Evolutionary conservation across 2,888 invertebrate species (phyloP).

Genomic region (Mayetiola destructor): DNA sequence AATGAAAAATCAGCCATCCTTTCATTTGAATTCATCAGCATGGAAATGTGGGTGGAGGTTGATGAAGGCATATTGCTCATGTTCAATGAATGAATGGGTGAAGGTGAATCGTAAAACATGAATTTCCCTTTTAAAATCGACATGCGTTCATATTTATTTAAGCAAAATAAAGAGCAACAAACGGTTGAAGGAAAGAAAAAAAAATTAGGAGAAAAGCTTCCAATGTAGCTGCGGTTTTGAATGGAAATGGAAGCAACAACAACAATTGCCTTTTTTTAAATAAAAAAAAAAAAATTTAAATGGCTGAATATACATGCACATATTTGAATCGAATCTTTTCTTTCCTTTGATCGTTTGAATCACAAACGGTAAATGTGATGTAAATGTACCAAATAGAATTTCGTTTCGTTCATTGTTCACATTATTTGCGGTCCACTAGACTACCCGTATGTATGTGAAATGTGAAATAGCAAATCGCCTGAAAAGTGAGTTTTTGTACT

Average conservation of each 20-base stretch:
- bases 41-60: too few species aligned
- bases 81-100: too few species aligned
- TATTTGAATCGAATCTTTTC: too few species aligned
- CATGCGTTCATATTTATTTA: slow-evolving; percentile 12
- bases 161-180: slow-evolving; percentile 12
- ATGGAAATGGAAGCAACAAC: background rate
- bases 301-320: slow-evolving; percentile 12
- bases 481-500: background rate
- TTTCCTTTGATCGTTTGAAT: too few species aligned
- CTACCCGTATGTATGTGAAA: background rate
- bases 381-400: background rate
- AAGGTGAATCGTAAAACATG: too few species aligned
- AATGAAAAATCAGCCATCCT: too few species aligned
- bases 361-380: background rate
- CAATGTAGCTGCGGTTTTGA: too few species aligned
- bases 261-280: background rate
- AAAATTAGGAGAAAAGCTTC: too few species aligned
- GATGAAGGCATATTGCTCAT: too few species aligned
- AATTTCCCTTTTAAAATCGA: too few species aligned
- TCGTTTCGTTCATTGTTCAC: background rate
- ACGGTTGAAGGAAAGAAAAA: background rate
- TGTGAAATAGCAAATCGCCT: background rate
- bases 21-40: too few species aligned
- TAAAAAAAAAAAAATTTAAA: slow-evolving; percentile 10
- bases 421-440: slow-evolving; percentile 12